phyloP scores from a whole-genome alignment of 35 echinoderm and acorn worm species.

The Anneissia japonica region DNA sequence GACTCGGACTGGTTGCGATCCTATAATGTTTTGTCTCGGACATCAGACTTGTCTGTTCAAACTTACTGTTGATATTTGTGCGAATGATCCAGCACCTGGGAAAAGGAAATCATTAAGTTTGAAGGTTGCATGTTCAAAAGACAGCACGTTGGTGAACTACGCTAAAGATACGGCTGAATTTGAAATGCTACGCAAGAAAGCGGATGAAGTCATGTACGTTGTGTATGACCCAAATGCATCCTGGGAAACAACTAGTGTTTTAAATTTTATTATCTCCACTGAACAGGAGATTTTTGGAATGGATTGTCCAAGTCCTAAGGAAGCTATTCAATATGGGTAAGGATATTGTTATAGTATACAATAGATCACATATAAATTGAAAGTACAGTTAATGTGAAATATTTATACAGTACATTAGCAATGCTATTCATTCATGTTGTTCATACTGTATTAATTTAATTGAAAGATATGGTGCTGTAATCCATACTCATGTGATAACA shows the following conservation, averaged over 20 bases:
- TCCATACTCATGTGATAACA: too few relatives aligned
- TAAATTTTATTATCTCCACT: slow-evolving; percentile 34
- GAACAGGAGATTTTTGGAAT: slow-evolving; percentile 90
- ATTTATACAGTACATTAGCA: too few relatives aligned
- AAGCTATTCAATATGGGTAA: slow-evolving; percentile 80
- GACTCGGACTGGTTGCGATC: slow-evolving; percentile 85
- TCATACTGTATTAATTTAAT: too few relatives aligned
- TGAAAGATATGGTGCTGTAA: too few relatives aligned
- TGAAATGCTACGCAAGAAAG: slow-evolving; percentile 44
- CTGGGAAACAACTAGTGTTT: slow-evolving; percentile 21
- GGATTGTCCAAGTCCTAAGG: slow-evolving; percentile 45
- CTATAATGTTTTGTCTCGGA: slow-evolving; percentile 77
- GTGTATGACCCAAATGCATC: slow-evolving; percentile 47
- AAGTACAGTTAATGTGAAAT: too few relatives aligned
- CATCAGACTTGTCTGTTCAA: slow-evolving; percentile 97
- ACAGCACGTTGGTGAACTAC: slow-evolving; percentile 54
- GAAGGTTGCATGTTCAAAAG: slow-evolving; percentile 68
- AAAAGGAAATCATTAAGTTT: slow-evolving; percentile 86
- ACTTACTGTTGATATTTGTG: slow-evolving; percentile 86
- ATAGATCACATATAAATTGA: too few relatives aligned
- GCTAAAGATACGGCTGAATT: slow-evolving; percentile 30
- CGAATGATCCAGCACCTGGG: slow-evolving; percentile 69
- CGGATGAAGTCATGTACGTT: slow-evolving; percentile 59
- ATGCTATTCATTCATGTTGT: too few relatives aligned
- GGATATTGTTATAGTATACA: slow-evolving; percentile 5